These are phyloP conservation scores for Bombylius discolor DNA, from an alignment of 2,888 invertebrate species.

Conservation along the genomic window DNA sequence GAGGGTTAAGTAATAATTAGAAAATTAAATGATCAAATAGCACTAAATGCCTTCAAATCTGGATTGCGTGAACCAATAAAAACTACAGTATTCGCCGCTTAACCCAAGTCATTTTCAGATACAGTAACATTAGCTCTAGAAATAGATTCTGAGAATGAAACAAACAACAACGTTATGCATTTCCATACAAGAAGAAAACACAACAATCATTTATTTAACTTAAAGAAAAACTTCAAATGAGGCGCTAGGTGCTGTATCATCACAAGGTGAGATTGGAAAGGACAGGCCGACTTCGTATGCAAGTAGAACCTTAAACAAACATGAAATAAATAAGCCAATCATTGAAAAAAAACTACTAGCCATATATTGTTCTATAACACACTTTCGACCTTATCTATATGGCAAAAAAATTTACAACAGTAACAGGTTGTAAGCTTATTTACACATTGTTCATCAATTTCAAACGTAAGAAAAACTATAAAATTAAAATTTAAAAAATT, in stretches of 20 bases:
- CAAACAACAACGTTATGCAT: too few species aligned
- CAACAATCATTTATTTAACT: not conserved
- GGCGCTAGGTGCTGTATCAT: slow-evolving; percentile 19
- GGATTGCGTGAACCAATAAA: too few species aligned
- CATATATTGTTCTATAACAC: slow-evolving; percentile 12
- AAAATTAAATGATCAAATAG: too few species aligned
- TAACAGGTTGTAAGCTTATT: not conserved
- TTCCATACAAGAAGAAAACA: too few species aligned
- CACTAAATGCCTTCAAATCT: too few species aligned
- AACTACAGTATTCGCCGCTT: too few species aligned
- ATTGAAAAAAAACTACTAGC: slow-evolving; percentile 19
- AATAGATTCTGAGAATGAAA: too few species aligned
- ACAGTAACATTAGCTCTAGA: too few species aligned
- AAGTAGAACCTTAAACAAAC: slow-evolving; percentile 16
- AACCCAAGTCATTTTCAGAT: too few species aligned
- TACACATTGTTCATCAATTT: not conserved
- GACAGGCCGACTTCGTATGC: slow-evolving; percentile 20
- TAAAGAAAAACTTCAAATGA: slow-evolving; percentile 7
- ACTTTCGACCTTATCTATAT: slow-evolving; percentile 21
- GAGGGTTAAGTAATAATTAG: too few species aligned
- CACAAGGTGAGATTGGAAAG: slow-evolving; percentile 12
- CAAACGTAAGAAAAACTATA: not conserved
- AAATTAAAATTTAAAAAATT: not conserved
- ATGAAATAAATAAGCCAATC: slow-evolving; percentile 17
- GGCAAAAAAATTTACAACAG: slow-evolving; percentile 12